Base-by-base conservation (phyloP, 2,797 vertebrate genomes). In the Brachymystax lenok region DNA sequence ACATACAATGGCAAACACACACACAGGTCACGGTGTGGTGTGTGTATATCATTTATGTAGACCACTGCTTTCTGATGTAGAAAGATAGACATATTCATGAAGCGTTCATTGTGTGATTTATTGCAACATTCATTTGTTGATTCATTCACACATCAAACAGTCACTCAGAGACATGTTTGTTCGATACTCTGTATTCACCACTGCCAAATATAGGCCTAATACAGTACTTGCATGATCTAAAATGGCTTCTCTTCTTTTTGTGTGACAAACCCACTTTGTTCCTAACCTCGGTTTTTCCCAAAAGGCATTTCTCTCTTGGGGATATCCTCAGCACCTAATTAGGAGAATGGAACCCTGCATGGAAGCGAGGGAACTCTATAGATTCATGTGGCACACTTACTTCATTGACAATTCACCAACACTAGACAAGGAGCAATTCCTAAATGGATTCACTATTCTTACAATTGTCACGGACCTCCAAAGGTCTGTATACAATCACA, bases 221-320 rank as follows among this genome's bases (percentile, higher is more conserved):
- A 17, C 59, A 10, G 4, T 67, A 30, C 28, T 33, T 30, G 28
- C 8, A 30, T 33, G 64, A 67, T 28, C 4, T 33, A 27, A 5
- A 67, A 28, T 33, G 27, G 5, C 14, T 66, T 13, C 4, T 30
- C 28, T 30, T 30, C 28, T 67, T 33, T 28, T 67, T 16, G 40
- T 30, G 64, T 30, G 12, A 24, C 63, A 66, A 30, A 66, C 27
- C 14, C 27, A 66, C 85, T 89, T 81, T 51, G 46, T 56, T 27
- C 54, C 81, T 83, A 86, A 83, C 85, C 82, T 70, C 73, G 33
- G 73, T 74, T 73, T 75, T 80, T 88, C 88, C 87, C 85, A 87
- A 78, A 80, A 85, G 87, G 83, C 83, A 82, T 75, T 80, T 27
- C 72, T 82, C 86, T 84, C 90, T 81, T 80, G 87, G 84, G 86